phyloP scores from a whole-genome alignment of 2,113 vertebrate species.

The Vidua macroura region DNA sequence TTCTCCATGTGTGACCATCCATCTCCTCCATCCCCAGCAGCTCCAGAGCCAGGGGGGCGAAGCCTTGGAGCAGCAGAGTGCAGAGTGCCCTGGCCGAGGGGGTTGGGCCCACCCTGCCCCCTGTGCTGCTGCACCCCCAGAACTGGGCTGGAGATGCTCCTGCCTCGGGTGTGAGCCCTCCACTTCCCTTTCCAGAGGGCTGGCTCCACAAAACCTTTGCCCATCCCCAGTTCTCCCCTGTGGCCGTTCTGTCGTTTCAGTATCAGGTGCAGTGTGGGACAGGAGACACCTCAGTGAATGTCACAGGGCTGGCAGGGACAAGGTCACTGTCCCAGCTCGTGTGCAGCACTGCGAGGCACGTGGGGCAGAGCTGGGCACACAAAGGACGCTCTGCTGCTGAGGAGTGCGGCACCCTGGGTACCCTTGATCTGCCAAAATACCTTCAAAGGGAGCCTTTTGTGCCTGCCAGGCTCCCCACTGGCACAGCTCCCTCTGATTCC shows the following conservation, averaged over 20 bases:
- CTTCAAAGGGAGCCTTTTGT: not conserved
- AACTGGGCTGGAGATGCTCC: not conserved
- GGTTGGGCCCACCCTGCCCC: no score
- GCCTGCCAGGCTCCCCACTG: not conserved
- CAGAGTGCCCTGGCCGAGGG: not conserved
- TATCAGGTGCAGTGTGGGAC: not conserved
- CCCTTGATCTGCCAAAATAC: not conserved
- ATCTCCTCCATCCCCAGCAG: not conserved
- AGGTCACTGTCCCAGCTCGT: not conserved
- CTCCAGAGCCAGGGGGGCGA: not conserved
- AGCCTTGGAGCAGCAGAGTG: not conserved
- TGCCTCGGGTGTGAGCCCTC: rapidly evolving
- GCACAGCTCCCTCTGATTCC: not conserved
- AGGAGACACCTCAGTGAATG: not conserved
- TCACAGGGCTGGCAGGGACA: not conserved
- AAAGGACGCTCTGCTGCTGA: not conserved
- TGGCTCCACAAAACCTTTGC: not conserved
- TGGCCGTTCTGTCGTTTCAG: not conserved
- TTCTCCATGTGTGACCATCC: rapidly evolving
- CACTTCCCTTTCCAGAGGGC: no score
- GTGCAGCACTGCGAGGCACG: rapidly evolving
- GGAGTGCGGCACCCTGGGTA: not conserved
- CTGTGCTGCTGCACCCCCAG: not conserved
- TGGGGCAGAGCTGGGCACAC: not conserved
- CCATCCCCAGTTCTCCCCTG: not conserved